Percentiles rank a stretch among this genome's conserved stretches.
These are phyloP conservation scores for Auanema sp. DNA, from an alignment of 2,888 invertebrate genomes.

Conservation along the genomic window DNA sequence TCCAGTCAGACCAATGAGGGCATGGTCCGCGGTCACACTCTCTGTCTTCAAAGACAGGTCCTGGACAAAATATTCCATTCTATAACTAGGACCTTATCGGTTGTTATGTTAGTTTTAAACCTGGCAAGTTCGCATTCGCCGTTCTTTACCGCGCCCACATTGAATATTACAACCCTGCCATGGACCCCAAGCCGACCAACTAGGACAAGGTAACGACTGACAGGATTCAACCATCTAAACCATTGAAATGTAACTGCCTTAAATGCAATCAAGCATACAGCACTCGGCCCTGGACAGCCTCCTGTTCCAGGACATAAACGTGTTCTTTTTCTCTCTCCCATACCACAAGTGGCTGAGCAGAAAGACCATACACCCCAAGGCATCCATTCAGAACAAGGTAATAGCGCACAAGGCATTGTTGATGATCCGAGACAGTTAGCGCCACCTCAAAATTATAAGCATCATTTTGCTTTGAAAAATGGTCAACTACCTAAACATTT, in stretches of 20 bases:
- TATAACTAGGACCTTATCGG: conserved; percentile 6
- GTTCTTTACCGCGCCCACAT: conserved; percentile 45
- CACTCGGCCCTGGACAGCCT: conserved; percentile 45
- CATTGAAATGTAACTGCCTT: neutral
- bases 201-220: conserved; percentile 34
- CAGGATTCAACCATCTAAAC: conserved; percentile 35
- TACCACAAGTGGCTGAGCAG: conserved; percentile 42
- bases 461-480: neutral
- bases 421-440: conserved; percentile 32
- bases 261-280: conserved; percentile 19
- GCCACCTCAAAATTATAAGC: conserved; percentile 12
- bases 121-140: conserved; percentile 39
- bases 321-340: conserved; percentile 38
- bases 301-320: conserved; percentile 37
- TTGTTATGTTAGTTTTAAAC: conserved; percentile 8
- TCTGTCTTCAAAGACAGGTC: conserved; percentile 43
- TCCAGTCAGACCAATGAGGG: conserved; percentile 45
- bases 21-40: conserved; percentile 42
- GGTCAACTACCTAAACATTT: conserved; percentile 43
- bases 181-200: conserved; percentile 44
- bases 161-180: conserved; percentile 45
- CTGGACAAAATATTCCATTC: conserved; percentile 48
- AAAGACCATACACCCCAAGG: conserved; percentile 41
- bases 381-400: conserved; percentile 40
- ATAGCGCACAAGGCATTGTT: conserved; percentile 30